phyloP scores from a whole-genome alignment of 2,888 invertebrate genomes.

The Mythimna pallens region DNA sequence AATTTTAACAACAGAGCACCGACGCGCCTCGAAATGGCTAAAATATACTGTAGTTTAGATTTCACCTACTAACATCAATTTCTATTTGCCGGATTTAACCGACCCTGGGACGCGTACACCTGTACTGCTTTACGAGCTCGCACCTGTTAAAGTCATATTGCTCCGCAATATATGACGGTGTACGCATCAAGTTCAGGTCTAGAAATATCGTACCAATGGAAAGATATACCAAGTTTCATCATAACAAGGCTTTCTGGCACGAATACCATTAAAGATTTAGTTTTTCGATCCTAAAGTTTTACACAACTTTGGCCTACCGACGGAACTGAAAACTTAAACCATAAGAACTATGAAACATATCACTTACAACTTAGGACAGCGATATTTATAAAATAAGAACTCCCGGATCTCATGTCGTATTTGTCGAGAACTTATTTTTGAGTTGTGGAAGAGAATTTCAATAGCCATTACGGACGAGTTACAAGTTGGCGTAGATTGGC shows the following conservation, averaged over 20 bases:
- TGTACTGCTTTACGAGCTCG: constrained; percentile 81
- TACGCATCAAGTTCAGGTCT: constrained; percentile 61
- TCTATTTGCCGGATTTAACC: constrained; percentile 85
- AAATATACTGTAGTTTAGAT: constrained; percentile 86
- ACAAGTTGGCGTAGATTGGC: constrained; percentile 74
- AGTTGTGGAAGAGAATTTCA: constrained; percentile 67
- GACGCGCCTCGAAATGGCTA: constrained; percentile 82
- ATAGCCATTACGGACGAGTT: constrained; percentile 70
- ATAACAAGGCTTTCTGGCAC: constrained; percentile 59
- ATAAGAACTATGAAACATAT: constrained; percentile 45
- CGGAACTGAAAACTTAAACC: constrained; percentile 33
- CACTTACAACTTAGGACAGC: constrained; percentile 48
- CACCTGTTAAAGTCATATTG: constrained; percentile 75
- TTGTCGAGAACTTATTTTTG: constrained; percentile 69
- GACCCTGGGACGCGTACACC: constrained; percentile 80
- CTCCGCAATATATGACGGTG: constrained; percentile 63
- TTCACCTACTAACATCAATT: constrained; percentile 85
- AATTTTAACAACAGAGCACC: constrained; percentile 87
- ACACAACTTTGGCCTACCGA: constrained; percentile 25
- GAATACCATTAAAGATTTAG: constrained; percentile 59
- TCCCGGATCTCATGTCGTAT: constrained; percentile 62
- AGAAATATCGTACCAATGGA: constrained; percentile 57
- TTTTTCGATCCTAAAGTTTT: constrained; percentile 47
- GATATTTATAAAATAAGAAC: constrained; percentile 51
- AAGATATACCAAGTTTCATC: constrained; percentile 51